A percentile compares a stretch with the other conserved stretches of the same genome.
Conservation (phyloP, 2,888 invertebrate species). For the Lypha dubia region DNA sequence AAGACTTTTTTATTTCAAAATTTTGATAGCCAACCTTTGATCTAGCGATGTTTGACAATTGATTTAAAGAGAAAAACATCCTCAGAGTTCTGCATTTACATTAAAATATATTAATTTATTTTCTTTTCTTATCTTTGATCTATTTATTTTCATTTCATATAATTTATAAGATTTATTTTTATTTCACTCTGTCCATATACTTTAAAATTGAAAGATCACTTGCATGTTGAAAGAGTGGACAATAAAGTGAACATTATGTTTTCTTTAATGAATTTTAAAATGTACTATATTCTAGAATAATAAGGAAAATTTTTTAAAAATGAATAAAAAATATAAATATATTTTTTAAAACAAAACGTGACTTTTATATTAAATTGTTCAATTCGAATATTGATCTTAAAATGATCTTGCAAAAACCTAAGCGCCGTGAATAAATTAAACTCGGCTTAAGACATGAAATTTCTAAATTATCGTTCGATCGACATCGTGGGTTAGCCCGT, state of each 20-base stretch:
- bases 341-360: constrained; percentile 15
- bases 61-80: constrained; percentile 54
- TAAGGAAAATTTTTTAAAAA: constrained; percentile 37
- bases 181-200: neutral
- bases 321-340: constrained; percentile 51
- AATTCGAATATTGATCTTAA: neutral
- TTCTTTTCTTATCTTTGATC: constrained; percentile 27
- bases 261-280: constrained; percentile 55
- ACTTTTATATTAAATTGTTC: too few species aligned
- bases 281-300: constrained; percentile 59
- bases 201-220: constrained; percentile 28
- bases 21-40: constrained; percentile 77
- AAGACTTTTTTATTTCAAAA: constrained; percentile 18
- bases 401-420: too few species aligned
- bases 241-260: constrained; percentile 37
- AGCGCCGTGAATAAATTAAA: too few species aligned
- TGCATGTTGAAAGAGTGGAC: constrained; percentile 34
- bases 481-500: too few species aligned
- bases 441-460: too few species aligned
- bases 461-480: too few species aligned
- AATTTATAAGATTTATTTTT: constrained; percentile 51
- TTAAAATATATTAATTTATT: neutral
- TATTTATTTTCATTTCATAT: constrained; percentile 69
- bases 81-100: neutral
- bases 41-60: constrained; percentile 82